Conservation (phyloP, 2,113 vertebrate species). For the Beaufortia kweichowensis region DNA sequence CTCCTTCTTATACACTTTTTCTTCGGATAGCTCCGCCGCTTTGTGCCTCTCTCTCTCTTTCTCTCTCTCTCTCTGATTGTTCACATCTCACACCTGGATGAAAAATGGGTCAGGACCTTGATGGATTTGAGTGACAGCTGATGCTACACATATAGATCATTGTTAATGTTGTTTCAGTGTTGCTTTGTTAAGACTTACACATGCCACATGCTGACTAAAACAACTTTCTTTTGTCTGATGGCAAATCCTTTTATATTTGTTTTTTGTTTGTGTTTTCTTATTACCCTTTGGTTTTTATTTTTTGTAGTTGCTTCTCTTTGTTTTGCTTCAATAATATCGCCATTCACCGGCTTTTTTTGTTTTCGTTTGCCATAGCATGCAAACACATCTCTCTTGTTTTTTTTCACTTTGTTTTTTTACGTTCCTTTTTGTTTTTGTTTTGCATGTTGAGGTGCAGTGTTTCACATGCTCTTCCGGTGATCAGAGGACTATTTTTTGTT, state of each 20-base stretch:
- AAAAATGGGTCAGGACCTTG: slow-evolving; percentile 32
- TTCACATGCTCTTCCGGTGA: not conserved
- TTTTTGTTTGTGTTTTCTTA: not conserved
- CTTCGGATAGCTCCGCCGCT: not conserved
- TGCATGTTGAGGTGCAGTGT: not conserved
- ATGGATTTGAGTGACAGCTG: slow-evolving; percentile 43
- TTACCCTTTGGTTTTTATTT: not conserved
- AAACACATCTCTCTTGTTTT: not conserved
- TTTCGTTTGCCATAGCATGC: not conserved
- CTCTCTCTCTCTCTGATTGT: not conserved
- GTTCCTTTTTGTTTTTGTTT: not conserved
- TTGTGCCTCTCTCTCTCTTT: slow-evolving; percentile 1
- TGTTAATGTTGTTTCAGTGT: slow-evolving; percentile 38
- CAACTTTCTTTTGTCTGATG: not conserved
- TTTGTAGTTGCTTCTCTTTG: not conserved
- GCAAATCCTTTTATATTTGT: not conserved
- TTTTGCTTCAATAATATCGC: not conserved
- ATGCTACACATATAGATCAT: slow-evolving; percentile 20
- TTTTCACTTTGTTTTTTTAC: too few species aligned
- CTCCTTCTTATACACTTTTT: not conserved
- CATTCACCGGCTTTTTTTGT: not conserved
- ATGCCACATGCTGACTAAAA: not conserved
- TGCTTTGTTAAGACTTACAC: not conserved
- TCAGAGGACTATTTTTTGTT: not conserved
- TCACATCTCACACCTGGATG: slow-evolving; percentile 1